A percentile compares a stretch with the other conserved stretches of the same genome.
Evolutionary conservation across 2,113 vertebrate species (phyloP).

Genomic region (Chitala chitala): DNA sequence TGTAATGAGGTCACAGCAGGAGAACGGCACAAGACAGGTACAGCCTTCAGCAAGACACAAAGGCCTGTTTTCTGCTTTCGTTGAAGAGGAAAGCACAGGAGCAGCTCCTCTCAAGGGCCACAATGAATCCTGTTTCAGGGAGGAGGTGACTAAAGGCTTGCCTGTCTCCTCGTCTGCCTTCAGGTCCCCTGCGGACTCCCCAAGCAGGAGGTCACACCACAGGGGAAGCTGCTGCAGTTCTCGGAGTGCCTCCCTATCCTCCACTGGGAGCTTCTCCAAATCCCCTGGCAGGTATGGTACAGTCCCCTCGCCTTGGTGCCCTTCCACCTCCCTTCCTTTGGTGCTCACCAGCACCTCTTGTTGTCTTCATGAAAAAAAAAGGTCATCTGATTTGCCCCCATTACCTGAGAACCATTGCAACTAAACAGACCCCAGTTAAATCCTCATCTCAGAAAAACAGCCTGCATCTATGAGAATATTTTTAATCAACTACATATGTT

Average conservation of each 20-base stretch:
- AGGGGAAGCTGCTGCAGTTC: slow-evolving; percentile 87
- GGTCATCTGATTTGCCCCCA: too few species aligned
- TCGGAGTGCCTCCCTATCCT: slow-evolving; percentile 80
- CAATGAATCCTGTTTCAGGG: background rate
- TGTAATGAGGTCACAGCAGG: background rate
- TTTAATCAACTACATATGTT: too few species aligned
- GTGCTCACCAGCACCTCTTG: too few species aligned
- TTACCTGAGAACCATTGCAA: too few species aligned
- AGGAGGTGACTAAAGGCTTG: slow-evolving; percentile 15
- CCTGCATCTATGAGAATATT: too few species aligned
- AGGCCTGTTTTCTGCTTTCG: background rate
- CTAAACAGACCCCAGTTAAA: too few species aligned
- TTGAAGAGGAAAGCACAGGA: too few species aligned
- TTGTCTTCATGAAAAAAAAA: too few species aligned
- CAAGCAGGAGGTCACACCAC: slow-evolving; percentile 70
- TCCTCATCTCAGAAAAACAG: too few species aligned
- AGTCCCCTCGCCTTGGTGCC: background rate
- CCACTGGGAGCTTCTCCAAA: slow-evolving; percentile 75
- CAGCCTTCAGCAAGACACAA: background rate
- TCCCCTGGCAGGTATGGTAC: slow-evolving; percentile 79
- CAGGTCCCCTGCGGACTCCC: slow-evolving; percentile 81
- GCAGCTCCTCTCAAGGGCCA: background rate
- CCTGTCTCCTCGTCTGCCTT: slow-evolving; percentile 25
- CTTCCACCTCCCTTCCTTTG: too few species aligned
- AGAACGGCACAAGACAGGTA: background rate